Base-by-base conservation (phyloP, 2,113 vertebrate species). In the Trachemys scripta region DNA sequence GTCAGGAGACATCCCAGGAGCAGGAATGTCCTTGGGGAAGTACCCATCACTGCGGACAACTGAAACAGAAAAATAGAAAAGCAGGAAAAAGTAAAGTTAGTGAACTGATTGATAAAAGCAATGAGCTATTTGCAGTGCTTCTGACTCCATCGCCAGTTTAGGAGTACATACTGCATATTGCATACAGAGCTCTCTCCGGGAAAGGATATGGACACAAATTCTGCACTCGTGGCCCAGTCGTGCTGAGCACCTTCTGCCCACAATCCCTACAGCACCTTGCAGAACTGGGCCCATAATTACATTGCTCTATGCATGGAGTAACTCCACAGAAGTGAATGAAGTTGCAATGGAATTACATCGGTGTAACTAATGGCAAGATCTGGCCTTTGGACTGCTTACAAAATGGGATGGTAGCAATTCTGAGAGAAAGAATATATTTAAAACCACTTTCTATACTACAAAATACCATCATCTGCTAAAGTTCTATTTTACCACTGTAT, bases 21-120 rank as follows among this genome's bases (percentile, higher is more conserved):
- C 95, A 99, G 97, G 90, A 95, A 88, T 29, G 6, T 96, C 98
- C 85, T 89, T 88, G 93, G 94, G 94, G 97, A 97, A 91, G 95
- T 97, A 95, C 98, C 98, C 99, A 99, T 99, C 89, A 51, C 96
- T 96, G 89, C 93, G 96, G 96, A 97, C 94, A 97, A 75, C 96
- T 98, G 98, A 97, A 98, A 98, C 82, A 97, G 78, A 97, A 97
- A 93, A 80, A 98, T 94, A 75, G 42, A 87, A 85, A 78, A 90
- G 54, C 35, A 93, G 49, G 29, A 47, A 96, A 75, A 97, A 69
- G 72, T 5, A 72, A 10, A 13, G 2, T 24, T 22, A 94, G 75
- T 96, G 91, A 93, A 56, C 8, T 24, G 22, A 45, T 42, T 31
- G 72, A 49, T 9, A 62, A 42, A 1, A 51, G 3, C 8, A 3